Evolutionary conservation across 2,113 vertebrate species (phyloP).

Genomic region (Leptosomus discolor): DNA sequence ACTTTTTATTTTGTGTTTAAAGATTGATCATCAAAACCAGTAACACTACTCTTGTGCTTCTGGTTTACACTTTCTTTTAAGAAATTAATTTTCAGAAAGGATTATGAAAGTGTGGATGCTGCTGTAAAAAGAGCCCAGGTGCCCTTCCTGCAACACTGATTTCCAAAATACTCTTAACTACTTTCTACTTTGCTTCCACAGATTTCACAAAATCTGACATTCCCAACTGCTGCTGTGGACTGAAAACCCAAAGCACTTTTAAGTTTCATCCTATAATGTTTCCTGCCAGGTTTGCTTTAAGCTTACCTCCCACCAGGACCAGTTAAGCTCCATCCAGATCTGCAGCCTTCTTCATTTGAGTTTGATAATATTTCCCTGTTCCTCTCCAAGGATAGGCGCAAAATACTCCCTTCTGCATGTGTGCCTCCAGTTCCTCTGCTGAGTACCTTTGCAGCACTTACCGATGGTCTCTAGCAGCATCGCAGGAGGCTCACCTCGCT

Average conservation of each 20-base stretch:
- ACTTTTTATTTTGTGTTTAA: background rate
- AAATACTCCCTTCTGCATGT: background rate
- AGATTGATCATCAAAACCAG: background rate
- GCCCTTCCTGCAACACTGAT: background rate
- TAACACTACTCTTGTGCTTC: background rate
- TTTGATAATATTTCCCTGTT: background rate
- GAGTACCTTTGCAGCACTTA: background rate
- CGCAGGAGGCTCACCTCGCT: accelerated
- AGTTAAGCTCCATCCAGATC: background rate
- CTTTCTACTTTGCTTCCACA: background rate
- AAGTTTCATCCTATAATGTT: background rate
- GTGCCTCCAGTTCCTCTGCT: background rate
- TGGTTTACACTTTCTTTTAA: background rate
- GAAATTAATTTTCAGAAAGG: background rate
- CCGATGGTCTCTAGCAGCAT: background rate
- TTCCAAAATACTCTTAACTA: background rate
- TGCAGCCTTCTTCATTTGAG: background rate
- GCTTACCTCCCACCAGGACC: background rate
- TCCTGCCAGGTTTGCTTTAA: background rate
- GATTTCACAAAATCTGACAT: background rate
- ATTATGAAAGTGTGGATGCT: background rate
- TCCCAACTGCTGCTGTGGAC: background rate
- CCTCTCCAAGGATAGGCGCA: background rate
- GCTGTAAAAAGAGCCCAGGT: background rate
- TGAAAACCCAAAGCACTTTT: background rate